phyloP scores from a whole-genome alignment of 2,888 invertebrate species.

The Oligia latruncula region DNA sequence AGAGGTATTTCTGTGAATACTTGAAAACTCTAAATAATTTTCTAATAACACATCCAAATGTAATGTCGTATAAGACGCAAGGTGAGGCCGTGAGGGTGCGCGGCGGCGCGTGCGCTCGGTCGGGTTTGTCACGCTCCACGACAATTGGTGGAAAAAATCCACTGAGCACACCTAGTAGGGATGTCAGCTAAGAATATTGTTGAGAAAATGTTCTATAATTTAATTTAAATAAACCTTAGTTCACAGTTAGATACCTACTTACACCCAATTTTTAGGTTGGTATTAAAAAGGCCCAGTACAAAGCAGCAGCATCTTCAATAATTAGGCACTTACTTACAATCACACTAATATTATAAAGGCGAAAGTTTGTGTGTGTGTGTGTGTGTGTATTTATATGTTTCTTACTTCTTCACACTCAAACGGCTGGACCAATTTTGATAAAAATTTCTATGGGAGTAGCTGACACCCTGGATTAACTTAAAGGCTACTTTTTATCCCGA shows the following conservation, averaged over 20 bases:
- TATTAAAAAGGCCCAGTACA: not conserved
- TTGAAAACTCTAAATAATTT: conserved; percentile 19
- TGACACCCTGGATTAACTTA: no score
- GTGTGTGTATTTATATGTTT: no score
- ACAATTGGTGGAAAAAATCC: conserved; percentile 76
- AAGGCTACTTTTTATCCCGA: no score
- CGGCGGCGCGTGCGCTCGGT: conserved; percentile 78
- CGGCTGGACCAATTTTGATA: no score
- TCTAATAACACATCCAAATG: conserved; percentile 43
- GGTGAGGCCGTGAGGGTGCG: conserved; percentile 72
- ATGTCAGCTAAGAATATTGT: conserved; percentile 15
- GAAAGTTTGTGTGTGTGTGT: no score
- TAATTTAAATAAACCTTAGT: not conserved
- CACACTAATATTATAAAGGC: not conserved
- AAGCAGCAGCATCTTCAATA: not conserved
- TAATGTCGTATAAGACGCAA: conserved; percentile 53
- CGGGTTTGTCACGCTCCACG: conserved; percentile 82
- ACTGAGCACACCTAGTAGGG: conserved; percentile 60
- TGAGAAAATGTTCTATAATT: not conserved
- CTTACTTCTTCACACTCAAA: no score
- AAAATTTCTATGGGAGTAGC: no score
- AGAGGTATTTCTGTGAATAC: not conserved
- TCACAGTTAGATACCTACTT: no score
- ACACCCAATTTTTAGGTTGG: no score
- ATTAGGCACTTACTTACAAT: not conserved